A percentile compares a stretch with the other conserved stretches of the same genome.
These are phyloP conservation scores for Pan troglodytes DNA, from an alignment of 2,113 vertebrate species.

Conservation along the genomic window NHGRI_mPanTro3-v2.1_pri NC_072417.2:68035501-68036000, in stretches of 20 bases:
- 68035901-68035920: background rate
- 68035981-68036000: background rate
- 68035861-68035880: background rate
- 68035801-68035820: background rate
- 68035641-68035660: slow-evolving; percentile 33
- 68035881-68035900: background rate
- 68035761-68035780: background rate
- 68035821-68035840: background rate
- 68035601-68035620: slow-evolving; percentile 6
- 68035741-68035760: background rate
- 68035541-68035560: too few relatives aligned
- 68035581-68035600: background rate
- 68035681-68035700: background rate
- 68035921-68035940: background rate
- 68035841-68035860: background rate
- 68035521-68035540: too few relatives aligned
- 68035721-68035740: background rate
- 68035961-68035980: background rate
- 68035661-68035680: background rate
- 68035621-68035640: background rate
- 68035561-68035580: background rate
- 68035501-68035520: too few relatives aligned
- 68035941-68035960: background rate
- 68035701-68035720: background rate
- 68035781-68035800: background rate